phyloP scores from a whole-genome alignment of 2,797 vertebrate genomes.

The Labeo calbasu region DNA sequence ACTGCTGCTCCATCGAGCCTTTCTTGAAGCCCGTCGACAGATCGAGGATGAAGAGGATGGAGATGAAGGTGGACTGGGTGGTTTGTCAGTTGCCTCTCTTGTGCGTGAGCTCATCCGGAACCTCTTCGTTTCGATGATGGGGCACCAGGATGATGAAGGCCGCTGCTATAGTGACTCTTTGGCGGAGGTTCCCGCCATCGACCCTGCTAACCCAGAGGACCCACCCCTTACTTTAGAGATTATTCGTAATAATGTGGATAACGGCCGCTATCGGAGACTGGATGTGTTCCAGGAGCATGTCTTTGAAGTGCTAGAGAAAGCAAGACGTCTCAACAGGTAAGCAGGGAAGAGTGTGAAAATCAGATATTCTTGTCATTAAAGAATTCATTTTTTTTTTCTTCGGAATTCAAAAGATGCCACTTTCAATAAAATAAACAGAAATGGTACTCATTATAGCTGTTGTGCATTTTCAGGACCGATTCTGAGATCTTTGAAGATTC shows the following conservation, averaged over 20 bases:
- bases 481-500: constrained; percentile 98
- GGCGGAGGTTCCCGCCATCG: constrained; percentile 92
- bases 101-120: constrained; percentile 96
- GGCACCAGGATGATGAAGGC: constrained; percentile 97
- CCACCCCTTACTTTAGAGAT: constrained; percentile 92
- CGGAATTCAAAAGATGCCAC: neutral
- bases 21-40: constrained; percentile 91
- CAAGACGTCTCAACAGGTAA: constrained; percentile 93
- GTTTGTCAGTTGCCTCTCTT: constrained; percentile 78
- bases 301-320: constrained; percentile 96
- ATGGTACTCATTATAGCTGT: neutral
- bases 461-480: constrained; percentile 84
- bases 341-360: constrained; percentile 8
- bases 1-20: constrained; percentile 92
- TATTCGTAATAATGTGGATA: constrained; percentile 91
- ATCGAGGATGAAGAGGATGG: constrained; percentile 87
- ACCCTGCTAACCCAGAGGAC: constrained; percentile 87
- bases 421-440: neutral
- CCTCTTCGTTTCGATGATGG: constrained; percentile 96
- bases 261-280: constrained; percentile 89
- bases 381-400: neutral
- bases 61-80: constrained; percentile 84
- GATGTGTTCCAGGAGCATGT: constrained; percentile 98
- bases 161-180: constrained; percentile 97
- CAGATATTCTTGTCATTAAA: neutral